Evolutionary conservation across 2,113 vertebrate species (phyloP), one percentile per base, ranked within the genome.

Genomic region (Anarrhichthys ocellatus): DNA sequence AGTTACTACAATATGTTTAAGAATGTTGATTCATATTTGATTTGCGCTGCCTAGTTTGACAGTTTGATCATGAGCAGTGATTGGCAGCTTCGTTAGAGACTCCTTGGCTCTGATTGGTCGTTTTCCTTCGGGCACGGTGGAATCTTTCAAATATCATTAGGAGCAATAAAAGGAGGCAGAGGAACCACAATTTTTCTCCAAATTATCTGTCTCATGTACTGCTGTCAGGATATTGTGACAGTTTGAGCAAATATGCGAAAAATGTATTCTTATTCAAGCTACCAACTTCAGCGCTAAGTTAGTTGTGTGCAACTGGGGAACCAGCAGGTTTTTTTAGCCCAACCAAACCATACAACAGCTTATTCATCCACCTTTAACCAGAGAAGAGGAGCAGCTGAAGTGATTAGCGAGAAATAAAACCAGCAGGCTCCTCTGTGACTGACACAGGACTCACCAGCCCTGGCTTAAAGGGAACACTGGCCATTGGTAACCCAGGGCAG

Each of bases 371-470:
- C 9, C 9, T 29, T 38, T 5, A 44, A 10, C 3, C 22, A 42
- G 24, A 54, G 48, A 58, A 22, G 58, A 36, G 73, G 22, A 11
- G 8, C 50, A 24, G 52, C 14, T 82, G 24, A 2, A 42, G 58
- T 61, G 54, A 77, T 87, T 77, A 76, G 48, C 32, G 15, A 29
- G 75, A 73, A 2, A 72, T 70, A 64, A 80, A 67, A n/a, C 38
- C 58, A 50, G 14, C 70, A 34, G 54, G 27, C 27, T 76, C 32
- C 27, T 73, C 40, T 66, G 29, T 65, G 80, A 54, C 58, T 65
- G 80, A 54, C 58, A 40, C 56, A 15, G 42, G 34, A 61, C 17
- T 42, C 36, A 42, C 14, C 18, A 27, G 11, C 34, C 9, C 61
- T 71, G 34, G 32, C 24, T 56, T 63, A 78, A 82, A 56, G 9